Conservation (phyloP, 2,888 invertebrate genomes). For the Gonocerus acuteangulatus region DNA sequence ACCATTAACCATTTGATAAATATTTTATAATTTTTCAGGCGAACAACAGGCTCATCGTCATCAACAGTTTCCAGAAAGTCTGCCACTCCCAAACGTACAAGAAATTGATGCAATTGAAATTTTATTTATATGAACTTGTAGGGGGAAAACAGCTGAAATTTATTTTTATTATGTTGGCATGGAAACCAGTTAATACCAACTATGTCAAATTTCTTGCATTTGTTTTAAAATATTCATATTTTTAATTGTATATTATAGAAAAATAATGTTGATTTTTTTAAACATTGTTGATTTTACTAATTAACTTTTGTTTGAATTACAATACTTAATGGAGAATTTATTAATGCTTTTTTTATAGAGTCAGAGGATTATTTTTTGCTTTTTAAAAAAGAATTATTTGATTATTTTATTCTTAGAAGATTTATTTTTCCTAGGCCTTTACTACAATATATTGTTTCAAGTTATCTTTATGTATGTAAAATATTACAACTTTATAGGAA, state of each 20-base stretch:
- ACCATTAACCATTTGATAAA: too few relatives aligned
- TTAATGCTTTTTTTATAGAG: too few relatives aligned
- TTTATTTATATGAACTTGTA: slow-evolving; percentile 3
- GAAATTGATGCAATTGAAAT: slow-evolving; percentile 14
- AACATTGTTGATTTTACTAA: neutral
- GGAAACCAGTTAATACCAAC: slow-evolving; percentile 4
- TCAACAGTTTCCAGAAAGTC: slow-evolving; percentile 4
- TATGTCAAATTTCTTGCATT: slow-evolving; percentile 20
- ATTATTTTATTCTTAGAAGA: neutral
- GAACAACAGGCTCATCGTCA: neutral
- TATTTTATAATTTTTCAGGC: too few relatives aligned
- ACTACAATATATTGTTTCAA: neutral
- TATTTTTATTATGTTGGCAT: slow-evolving; percentile 22
- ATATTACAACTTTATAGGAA: too few relatives aligned
- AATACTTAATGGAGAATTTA: neutral
- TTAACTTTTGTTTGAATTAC: neutral
- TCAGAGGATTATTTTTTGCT: too few relatives aligned
- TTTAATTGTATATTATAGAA: slow-evolving; percentile 9
- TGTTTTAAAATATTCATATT: slow-evolving; percentile 3
- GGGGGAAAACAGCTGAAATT: slow-evolving; percentile 10
- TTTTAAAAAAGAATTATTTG: neutral
- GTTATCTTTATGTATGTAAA: neutral
- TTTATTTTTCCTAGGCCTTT: neutral
- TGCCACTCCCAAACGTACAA: slow-evolving; percentile 10
- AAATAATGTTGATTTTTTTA: neutral